These are phyloP conservation scores for Thalpophila matura DNA, from an alignment of 2,888 invertebrate species.

Conservation along the genomic window DNA sequence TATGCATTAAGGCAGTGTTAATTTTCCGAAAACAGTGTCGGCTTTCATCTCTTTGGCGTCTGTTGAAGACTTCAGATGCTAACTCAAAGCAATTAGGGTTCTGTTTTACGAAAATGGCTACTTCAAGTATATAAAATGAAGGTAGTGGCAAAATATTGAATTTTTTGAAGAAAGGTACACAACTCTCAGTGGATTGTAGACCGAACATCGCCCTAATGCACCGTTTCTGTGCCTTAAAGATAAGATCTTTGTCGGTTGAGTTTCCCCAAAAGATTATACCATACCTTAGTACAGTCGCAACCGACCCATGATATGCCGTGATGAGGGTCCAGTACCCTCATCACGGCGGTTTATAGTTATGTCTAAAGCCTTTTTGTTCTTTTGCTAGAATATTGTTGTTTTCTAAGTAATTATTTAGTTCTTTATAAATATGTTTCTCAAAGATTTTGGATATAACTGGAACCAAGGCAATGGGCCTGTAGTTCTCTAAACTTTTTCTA, in stretches of 20 bases:
- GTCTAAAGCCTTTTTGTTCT: slow-evolving; percentile 16
- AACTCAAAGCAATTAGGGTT: too few species aligned
- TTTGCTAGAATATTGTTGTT: slow-evolving; percentile 3
- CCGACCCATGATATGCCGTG: neutral
- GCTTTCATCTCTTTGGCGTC: too few species aligned
- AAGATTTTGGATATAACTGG: slow-evolving; percentile 12
- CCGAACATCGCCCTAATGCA: slow-evolving; percentile 1
- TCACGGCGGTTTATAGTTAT: slow-evolving; percentile 24
- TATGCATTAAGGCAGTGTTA: too few species aligned
- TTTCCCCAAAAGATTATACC: too few species aligned
- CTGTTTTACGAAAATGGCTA: slow-evolving; percentile 1
- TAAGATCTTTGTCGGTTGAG: neutral
- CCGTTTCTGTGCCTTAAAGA: slow-evolving; percentile 1
- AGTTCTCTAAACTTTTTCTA: slow-evolving; percentile 16
- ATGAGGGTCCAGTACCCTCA: neutral
- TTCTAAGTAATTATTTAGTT: slow-evolving; percentile 15
- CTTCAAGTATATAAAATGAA: neutral
- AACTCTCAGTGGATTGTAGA: neutral
- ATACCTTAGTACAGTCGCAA: neutral
- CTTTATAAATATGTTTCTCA: slow-evolving; percentile 26
- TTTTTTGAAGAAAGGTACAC: slow-evolving; percentile 2
- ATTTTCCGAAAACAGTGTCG: too few species aligned
- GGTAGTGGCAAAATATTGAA: neutral
- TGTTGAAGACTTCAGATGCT: too few species aligned
- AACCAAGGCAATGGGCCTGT: too few species aligned